Evolutionary conservation across 2,113 vertebrate genomes (phyloP), one percentile per base, ranked within the genome.

Genomic region (Gobius niger): DNA sequence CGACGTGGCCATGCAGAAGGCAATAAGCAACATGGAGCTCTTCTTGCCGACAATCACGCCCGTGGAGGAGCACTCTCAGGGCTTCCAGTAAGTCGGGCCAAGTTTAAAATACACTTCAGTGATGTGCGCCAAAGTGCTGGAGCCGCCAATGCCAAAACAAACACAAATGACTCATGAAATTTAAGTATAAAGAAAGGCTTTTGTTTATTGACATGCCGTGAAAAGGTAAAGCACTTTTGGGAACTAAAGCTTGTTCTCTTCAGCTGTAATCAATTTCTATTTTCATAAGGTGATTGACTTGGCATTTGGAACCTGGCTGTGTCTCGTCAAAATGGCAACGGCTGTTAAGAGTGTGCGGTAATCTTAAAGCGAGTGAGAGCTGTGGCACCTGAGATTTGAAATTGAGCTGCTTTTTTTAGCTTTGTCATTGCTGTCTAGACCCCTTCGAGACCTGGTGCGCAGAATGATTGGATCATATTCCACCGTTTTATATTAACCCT

Each of bases 21-120:
- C 95, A 65, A 91, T 98, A 73, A 94, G 94, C 76, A 96, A 96
- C 80, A 95, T 98, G 59, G 96, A 98, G 87, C 90, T 98, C 57
- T 98, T 98, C 87, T 92, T 98, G 78, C 96, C 96, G 81, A 97
- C 96, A 82, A 95, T 96, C 72, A 94, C 96, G 89, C 94, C 95
- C 83, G 95, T 93, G 16, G 90, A 93, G 70, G 94, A 96, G 74
- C 96, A 98, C 88, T 79, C 91, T 82, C 96, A 93, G 77, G 94
- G 94, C 85, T 98, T 97, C 91, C 93, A 85, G 96, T 98, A 84
- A 93, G 95, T 93, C n/a, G 42, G 52, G 73, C 59, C 71, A 40
- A 18, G 7, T 40, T 34, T 47, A 6, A 34, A 41, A 41, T 11
- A 66, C 7, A 13, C 49, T 13, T 53, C 63, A 52, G 11, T 44